Evolutionary conservation across 1,140 invertebrate genomes (phyloP), one percentile per base, ranked within the genome.

Genomic region (Heliconius nattereri): DNA sequence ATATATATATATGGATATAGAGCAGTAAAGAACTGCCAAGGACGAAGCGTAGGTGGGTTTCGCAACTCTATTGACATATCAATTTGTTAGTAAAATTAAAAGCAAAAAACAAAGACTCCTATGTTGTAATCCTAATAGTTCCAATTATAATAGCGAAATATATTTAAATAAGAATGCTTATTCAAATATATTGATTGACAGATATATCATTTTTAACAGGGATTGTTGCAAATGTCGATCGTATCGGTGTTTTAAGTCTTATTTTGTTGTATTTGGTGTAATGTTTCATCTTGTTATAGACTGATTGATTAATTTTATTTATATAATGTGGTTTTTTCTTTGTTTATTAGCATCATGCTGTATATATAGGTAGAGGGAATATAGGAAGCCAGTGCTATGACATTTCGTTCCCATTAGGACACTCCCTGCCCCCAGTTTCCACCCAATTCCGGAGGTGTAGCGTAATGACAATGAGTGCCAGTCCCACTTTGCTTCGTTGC

Each of bases 11-110:
- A 52, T 52, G 19, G 40, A 40, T 40, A 40, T 40, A 49, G 45
- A 81, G 40, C 57, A 71, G 72, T 73, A 81, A 81, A 81, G 78
- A 81, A 83, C 78, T 71, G 81, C 54, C 54, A 45, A 13, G 79
- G 82, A 76, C 75, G 71, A 60, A 32, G 83, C 76, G 84, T 87
- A 80, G 85, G 85, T 35, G 76, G 84, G 73, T 85, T 84, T 84
- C 76, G 81, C 82, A 86, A 85, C 82, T 78, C 71, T 37, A 81
- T 75, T 80, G 79, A 85, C 83, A 83, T 85, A 86, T 85, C 86
- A 87, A 84, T 85, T 85, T 84, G 81, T 79, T 73, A 13, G 71
- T 70, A 45, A 76, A 72, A 40, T n/a, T 73, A 57, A 80, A 23
- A 57, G 72, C 80, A 81, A 81, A 81, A 81, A n/a, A n/a, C n/a